These are phyloP conservation scores for Pentalonia nigronervosa DNA, from an alignment of 1,140 invertebrate species.

Conservation along the genomic window DNA sequence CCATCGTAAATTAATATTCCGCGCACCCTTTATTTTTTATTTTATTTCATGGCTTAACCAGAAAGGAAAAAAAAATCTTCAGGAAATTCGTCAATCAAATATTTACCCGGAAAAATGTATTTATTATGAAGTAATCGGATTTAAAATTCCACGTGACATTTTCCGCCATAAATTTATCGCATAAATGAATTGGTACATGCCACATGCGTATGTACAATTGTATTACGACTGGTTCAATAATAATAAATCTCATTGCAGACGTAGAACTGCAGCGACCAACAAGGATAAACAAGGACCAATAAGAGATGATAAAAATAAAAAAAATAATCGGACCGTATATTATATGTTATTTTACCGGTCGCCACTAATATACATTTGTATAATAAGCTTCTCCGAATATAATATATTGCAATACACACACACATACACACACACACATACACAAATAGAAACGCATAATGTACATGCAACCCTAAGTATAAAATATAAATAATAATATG, in stretches of 20 bases:
- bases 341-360: not conserved
- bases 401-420: not conserved
- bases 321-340: not conserved
- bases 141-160: constrained; percentile 22
- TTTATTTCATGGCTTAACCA: not conserved
- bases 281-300: not conserved
- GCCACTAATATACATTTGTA: not conserved
- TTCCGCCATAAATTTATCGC: not conserved
- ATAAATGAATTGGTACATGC: not conserved
- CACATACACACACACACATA: not conserved
- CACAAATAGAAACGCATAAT: not conserved
- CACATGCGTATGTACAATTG: not conserved
- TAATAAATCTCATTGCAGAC: not conserved
- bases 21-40: not conserved
- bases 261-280: not conserved
- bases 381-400: not conserved
- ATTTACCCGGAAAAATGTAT: not conserved
- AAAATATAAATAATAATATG: not conserved
- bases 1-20: constrained; percentile 39
- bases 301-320: constrained; percentile 19
- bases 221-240: not conserved
- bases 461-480: not conserved
- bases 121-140: constrained; percentile 6
- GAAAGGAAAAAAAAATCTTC: not conserved
- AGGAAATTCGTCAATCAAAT: constrained; percentile 44